A percentile compares a stretch with the other conserved stretches of the same genome.
phyloP scores from a whole-genome alignment of 2,113 vertebrate genomes.

The Lonchura striata region DNA sequence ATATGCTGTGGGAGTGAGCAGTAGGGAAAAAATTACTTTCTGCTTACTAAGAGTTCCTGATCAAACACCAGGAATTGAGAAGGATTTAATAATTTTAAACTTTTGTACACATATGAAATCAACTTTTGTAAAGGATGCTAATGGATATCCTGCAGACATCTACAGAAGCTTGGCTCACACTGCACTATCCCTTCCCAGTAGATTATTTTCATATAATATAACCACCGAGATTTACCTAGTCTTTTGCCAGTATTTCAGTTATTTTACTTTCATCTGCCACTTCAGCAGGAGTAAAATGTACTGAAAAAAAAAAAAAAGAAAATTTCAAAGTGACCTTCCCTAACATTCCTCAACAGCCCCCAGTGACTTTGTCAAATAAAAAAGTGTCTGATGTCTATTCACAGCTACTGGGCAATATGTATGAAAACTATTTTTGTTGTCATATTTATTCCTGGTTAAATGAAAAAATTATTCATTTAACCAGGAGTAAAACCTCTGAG shows the following conservation, averaged over 20 bases:
- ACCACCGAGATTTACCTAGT: neutral
- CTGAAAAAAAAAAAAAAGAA: neutral
- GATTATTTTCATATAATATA: neutral
- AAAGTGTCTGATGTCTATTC: slow-evolving; percentile 39
- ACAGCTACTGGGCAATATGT: slow-evolving; percentile 30
- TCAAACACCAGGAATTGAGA: neutral
- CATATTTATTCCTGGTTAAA: slow-evolving; percentile 69
- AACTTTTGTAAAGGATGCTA: neutral
- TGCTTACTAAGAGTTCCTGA: neutral
- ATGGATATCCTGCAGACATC: neutral
- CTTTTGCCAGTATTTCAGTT: neutral
- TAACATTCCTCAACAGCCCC: slow-evolving; percentile 8
- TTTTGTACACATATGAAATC: neutral
- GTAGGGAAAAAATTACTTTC: neutral
- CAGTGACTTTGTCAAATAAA: slow-evolving; percentile 28
- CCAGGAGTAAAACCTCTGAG: slow-evolving; percentile 73
- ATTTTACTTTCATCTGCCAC: neutral
- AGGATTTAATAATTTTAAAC: neutral
- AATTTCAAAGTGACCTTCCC: slow-evolving; percentile 27
- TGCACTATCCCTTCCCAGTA: neutral
- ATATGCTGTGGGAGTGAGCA: neutral
- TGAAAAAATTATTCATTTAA: slow-evolving; percentile 72
- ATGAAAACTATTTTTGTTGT: slow-evolving; percentile 61
- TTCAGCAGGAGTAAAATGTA: neutral
- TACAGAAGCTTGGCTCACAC: neutral